These are phyloP conservation scores for Sminthurinus signatus DNA, from an alignment of 1,140 invertebrate genomes.

Conservation along the genomic window DNA sequence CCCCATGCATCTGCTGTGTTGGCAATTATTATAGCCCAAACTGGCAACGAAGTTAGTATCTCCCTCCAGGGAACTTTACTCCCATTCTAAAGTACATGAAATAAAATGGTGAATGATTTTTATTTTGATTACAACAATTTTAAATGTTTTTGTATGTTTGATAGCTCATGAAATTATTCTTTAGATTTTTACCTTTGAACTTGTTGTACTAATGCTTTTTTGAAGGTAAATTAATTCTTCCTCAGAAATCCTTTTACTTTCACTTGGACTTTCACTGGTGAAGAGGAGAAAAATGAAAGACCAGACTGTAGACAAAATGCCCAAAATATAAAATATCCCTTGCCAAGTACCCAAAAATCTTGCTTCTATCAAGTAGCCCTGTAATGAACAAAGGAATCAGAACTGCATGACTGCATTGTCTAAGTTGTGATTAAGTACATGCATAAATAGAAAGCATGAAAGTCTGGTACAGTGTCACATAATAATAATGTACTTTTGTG, in stretches of 20 bases:
- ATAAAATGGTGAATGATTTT: not conserved
- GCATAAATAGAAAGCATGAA: too few relatives aligned
- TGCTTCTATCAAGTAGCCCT: slow-evolving; percentile 23
- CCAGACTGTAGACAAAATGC: slow-evolving; percentile 57
- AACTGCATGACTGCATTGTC: not conserved
- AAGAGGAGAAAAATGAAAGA: slow-evolving; percentile 59
- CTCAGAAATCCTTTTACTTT: slow-evolving; percentile 64
- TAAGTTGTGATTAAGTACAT: too few relatives aligned
- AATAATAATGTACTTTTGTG: too few relatives aligned
- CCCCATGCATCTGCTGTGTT: slow-evolving; percentile 58
- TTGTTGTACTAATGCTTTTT: slow-evolving; percentile 47
- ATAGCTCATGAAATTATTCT: too few relatives aligned
- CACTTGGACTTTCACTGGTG: slow-evolving; percentile 66
- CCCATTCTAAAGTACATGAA: slow-evolving; percentile 1
- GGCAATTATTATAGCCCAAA: slow-evolving; percentile 82
- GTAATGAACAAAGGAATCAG: too few relatives aligned
- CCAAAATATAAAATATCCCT: slow-evolving; percentile 82
- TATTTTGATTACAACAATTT: slow-evolving; percentile 2
- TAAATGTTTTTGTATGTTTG: slow-evolving; percentile 51
- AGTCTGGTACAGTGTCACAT: too few relatives aligned
- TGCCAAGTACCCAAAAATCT: slow-evolving; percentile 60
- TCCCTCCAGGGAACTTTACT: slow-evolving; percentile 60
- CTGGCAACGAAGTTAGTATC: slow-evolving; percentile 70
- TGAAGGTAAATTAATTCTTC: slow-evolving; percentile 72
- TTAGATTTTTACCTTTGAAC: slow-evolving; percentile 53